phyloP scores from a whole-genome alignment of 2,113 vertebrate genomes.

The Syngnathus scovelli region DNA sequence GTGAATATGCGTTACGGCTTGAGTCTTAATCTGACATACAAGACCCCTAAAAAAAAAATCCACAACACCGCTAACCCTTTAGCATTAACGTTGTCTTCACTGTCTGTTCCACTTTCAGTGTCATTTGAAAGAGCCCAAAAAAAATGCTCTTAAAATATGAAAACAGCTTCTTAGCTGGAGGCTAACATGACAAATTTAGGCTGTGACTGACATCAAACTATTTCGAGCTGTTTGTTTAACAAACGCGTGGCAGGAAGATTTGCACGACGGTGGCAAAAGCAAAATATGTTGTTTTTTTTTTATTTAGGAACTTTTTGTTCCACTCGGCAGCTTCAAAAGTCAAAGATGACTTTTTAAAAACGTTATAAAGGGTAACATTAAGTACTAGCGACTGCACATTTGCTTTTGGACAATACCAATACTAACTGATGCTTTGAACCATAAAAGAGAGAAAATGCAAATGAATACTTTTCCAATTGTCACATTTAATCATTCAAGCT shows the following conservation, averaged over 20 bases:
- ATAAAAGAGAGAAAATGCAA: not conserved
- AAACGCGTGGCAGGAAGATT: not conserved
- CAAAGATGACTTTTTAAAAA: not conserved
- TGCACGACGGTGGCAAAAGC: not conserved
- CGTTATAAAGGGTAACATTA: not conserved
- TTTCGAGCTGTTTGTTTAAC: not conserved
- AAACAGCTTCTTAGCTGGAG: not conserved
- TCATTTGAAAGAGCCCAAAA: not conserved
- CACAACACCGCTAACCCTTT: not conserved
- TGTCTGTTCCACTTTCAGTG: not conserved
- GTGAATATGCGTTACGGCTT: not conserved
- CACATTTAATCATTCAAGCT: conserved; percentile 4
- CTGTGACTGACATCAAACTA: not conserved
- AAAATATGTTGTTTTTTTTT: not conserved
- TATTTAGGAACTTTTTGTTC: not conserved
- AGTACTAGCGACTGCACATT: not conserved
- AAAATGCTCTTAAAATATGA: not conserved
- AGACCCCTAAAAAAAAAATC: not conserved
- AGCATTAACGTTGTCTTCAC: not conserved
- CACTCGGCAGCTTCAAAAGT: not conserved
- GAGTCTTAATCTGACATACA: not conserved
- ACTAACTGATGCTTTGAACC: not conserved
- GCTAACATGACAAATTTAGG: not conserved
- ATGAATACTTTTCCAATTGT: not conserved
- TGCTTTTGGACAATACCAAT: not conserved